Evolutionary conservation across 2,888 invertebrate species (phyloP), one percentile per base, ranked within the genome.

Genomic region (Myopa testacea): DNA sequence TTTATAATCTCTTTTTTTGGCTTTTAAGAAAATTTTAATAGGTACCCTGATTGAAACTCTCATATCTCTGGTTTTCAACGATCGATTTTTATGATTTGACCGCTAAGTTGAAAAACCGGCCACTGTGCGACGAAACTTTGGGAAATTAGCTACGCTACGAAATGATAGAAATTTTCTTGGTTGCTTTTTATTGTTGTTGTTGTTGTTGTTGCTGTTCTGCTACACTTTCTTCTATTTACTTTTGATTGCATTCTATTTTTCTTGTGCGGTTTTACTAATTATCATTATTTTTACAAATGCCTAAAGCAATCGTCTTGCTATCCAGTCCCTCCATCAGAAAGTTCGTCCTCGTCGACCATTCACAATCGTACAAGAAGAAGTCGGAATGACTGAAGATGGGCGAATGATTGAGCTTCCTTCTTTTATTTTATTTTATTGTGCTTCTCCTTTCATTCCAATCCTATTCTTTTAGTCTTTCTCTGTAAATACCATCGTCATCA

Each of bases 221-320:
- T 40, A 60, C 40, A 34, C 19, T 75, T 72, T 72, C 63, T 76
- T 69, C 68, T 77, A 74, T 69, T 78, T 78, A 70, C 74, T 69
- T 78, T 74, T 78, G 74, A 78, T 78, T 74, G 68, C 68, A 63
- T 74, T 69, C 69, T 69, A 19, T 62, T 62, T 77, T 71, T 67
- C 67, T 74, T 74, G 74, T 68, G 58, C 69, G 58, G 68, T 63
- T 81, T 76, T 83, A 84, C 86, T 86, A 86, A 86, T 86, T 86
- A 86, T 86, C 85, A 86, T 86, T 84, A 84, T 86, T 86, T 85
- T 86, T 86, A 75, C 75, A 82, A 85, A 83, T 81, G 85, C 85
- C 85, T 82, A 74, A 84, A 81, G 85, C 85, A 38, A 75, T 75
- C 55, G 80, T 85, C 81, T 81, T 60, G 37, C 65, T 34, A 62